Conservation (phyloP, 1,140 invertebrate genomes). For the Microplitis mediator region DNA sequence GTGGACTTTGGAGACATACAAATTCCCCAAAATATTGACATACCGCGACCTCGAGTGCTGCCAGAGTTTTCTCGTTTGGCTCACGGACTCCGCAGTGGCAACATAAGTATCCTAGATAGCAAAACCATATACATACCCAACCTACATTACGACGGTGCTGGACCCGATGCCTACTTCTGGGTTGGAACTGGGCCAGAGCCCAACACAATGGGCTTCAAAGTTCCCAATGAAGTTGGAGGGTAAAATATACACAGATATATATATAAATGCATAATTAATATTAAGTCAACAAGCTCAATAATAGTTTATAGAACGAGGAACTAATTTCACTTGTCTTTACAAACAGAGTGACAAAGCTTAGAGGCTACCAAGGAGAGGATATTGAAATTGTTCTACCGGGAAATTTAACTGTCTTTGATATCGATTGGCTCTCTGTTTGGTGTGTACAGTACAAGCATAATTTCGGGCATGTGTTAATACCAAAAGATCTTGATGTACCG, state of each 20-base stretch:
- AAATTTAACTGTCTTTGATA: slow-evolving; percentile 85
- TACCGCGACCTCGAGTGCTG: slow-evolving; percentile 75
- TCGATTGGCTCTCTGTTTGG: slow-evolving; percentile 92
- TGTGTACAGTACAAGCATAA: slow-evolving; percentile 85
- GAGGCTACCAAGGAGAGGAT: slow-evolving; percentile 86
- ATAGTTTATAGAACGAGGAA: not conserved
- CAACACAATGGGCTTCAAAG: slow-evolving; percentile 81
- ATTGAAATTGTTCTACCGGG: slow-evolving; percentile 87
- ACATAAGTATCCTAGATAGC: slow-evolving; percentile 88
- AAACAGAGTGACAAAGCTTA: slow-evolving; percentile 74
- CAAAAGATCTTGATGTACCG: slow-evolving; percentile 86
- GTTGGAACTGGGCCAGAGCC: slow-evolving; percentile 86
- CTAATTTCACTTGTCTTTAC: slow-evolving; percentile 24
- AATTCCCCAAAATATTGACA: slow-evolving; percentile 75
- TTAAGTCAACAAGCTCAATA: not conserved
- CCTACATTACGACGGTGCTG: slow-evolving; percentile 88
- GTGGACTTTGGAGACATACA: slow-evolving; percentile 85
- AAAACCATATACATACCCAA: slow-evolving; percentile 93
- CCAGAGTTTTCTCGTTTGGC: slow-evolving; percentile 85
- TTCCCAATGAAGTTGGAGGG: slow-evolving; percentile 85
- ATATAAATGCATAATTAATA: not conserved
- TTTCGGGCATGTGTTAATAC: slow-evolving; percentile 88
- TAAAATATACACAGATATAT: slow-evolving; percentile 39
- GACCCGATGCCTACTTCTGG: slow-evolving; percentile 91
- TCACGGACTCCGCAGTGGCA: slow-evolving; percentile 86